A percentile compares a stretch with the other conserved stretches of the same genome.
phyloP scores from a whole-genome alignment of 1,140 invertebrate species.

The Maconellicoccus hirsutus region DNA sequence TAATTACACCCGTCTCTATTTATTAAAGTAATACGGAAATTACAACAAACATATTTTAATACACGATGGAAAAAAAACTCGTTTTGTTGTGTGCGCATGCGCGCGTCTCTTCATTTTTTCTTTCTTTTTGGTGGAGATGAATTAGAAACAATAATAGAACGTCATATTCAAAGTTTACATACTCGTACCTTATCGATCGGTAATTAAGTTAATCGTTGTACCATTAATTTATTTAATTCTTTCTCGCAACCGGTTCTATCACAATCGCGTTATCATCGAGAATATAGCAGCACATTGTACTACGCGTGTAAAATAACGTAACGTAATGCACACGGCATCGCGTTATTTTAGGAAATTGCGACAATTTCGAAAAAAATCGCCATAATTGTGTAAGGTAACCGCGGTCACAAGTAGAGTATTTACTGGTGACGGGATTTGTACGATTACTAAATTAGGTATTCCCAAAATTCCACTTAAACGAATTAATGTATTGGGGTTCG shows the following conservation, averaged over 20 bases:
- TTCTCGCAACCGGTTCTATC: neutral
- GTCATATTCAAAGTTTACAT: neutral
- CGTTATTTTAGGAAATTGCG: too few relatives aligned
- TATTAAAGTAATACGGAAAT: constrained; percentile 1
- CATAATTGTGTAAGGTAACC: too few relatives aligned
- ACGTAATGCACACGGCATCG: too few relatives aligned
- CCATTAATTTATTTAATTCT: neutral
- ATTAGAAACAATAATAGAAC: neutral
- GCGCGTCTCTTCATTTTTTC: neutral
- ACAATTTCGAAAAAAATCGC: too few relatives aligned
- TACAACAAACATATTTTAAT: neutral
- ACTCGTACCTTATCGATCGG: neutral
- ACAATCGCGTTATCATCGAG: too few relatives aligned
- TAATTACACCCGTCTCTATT: neutral
- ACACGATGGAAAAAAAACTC: neutral
- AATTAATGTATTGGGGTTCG: too few relatives aligned
- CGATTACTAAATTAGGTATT: too few relatives aligned
- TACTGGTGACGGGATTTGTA: too few relatives aligned
- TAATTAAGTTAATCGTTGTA: neutral
- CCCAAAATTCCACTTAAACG: too few relatives aligned
- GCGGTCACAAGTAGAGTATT: too few relatives aligned
- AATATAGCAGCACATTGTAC: too few relatives aligned
- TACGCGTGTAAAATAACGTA: too few relatives aligned
- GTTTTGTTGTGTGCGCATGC: neutral
- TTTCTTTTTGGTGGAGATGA: neutral